Evolutionary conservation across 2,113 vertebrate species (phyloP).

Genomic region (Uropsilus gracilis): DNA sequence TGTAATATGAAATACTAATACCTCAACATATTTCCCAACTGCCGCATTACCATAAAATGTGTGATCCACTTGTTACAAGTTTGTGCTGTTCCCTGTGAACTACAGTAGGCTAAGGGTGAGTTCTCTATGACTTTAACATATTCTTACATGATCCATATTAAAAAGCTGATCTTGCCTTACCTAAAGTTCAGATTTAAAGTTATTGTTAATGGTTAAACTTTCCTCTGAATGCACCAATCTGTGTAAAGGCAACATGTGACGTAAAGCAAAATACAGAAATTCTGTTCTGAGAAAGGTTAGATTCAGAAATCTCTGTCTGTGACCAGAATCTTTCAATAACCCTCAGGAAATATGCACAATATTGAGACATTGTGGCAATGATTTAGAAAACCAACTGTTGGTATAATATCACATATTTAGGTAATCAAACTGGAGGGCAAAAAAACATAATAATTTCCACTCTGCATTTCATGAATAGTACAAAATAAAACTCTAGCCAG

Average conservation of each 20-base stretch:
- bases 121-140: not conserved
- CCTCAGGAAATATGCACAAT: not conserved
- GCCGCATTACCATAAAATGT: not conserved
- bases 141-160: not conserved
- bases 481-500: not conserved
- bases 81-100: rapidly evolving
- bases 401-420: not conserved
- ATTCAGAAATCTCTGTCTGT: not conserved
- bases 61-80: not conserved
- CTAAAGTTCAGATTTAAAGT: not conserved
- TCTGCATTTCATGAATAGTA: not conserved
- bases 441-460: not conserved
- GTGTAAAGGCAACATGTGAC: not conserved
- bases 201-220: not conserved
- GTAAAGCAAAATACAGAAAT: not conserved
- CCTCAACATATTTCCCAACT: not conserved
- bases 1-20: not conserved
- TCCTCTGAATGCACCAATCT: not conserved
- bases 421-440: not conserved
- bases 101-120: not conserved
- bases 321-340: not conserved
- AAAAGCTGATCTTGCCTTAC: not conserved
- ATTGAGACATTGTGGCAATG: not conserved
- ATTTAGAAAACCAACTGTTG: not conserved
- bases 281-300: not conserved